Evolutionary conservation across 2,113 vertebrate species (phyloP).

Genomic region (Notarius quadriscutis): DNA sequence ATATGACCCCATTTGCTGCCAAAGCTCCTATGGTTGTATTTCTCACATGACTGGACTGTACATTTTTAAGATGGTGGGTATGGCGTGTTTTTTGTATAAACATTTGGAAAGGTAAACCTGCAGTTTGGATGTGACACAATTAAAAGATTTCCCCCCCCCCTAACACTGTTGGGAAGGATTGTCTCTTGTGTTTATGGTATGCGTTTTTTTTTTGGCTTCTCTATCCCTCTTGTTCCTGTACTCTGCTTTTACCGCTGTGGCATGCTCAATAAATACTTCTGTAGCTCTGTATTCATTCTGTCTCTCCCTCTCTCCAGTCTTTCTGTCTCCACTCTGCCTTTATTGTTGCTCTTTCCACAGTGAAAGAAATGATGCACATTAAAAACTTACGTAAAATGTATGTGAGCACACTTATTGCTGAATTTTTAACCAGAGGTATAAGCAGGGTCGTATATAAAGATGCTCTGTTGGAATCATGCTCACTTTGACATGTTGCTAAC

Average conservation of each 20-base stretch:
- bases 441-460: neutral
- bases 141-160: slow-evolving; percentile 89
- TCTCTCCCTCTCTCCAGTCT: slow-evolving; percentile 76
- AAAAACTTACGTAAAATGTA: neutral
- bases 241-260: slow-evolving; percentile 91
- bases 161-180: slow-evolving; percentile 86
- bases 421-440: neutral
- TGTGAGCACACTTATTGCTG: neutral
- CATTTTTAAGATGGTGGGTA: slow-evolving; percentile 57
- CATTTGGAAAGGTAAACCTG: slow-evolving; percentile 87
- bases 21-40: slow-evolving; percentile 8
- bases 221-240: slow-evolving; percentile 80
- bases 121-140: slow-evolving; percentile 91
- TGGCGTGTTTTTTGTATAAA: slow-evolving; percentile 81
- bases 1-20: neutral
- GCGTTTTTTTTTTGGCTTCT: slow-evolving; percentile 15
- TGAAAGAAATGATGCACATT: slow-evolving; percentile 73
- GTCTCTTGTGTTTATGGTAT: slow-evolving; percentile 79
- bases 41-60: slow-evolving; percentile 31
- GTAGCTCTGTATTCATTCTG: slow-evolving; percentile 88
- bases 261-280: slow-evolving; percentile 99
- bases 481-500: neutral
- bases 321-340: slow-evolving; percentile 80
- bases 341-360: slow-evolving; percentile 77
- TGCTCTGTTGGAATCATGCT: neutral